Evolutionary conservation across 1,140 invertebrate genomes (phyloP), one percentile per base, ranked within the genome.

Genomic region (Drosophila nebulosa): DNA sequence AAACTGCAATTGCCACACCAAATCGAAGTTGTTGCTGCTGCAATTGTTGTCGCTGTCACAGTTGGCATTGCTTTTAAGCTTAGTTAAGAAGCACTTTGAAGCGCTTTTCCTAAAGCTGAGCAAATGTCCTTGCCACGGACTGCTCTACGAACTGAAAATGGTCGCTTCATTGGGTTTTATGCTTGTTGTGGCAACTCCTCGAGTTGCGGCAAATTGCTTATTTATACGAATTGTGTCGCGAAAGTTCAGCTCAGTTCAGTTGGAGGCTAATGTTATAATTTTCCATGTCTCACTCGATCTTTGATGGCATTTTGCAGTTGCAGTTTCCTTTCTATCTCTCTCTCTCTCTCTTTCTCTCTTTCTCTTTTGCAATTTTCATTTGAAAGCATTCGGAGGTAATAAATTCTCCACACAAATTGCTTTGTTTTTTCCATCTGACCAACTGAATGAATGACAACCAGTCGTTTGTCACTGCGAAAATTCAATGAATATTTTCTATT

Each of bases 381-480:
- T 57, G 58, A 69, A 62, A 64, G 53, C 24, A 27, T 30, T 27
- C 18, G 52, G 62, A 21, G 70, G 50, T 56, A 60, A 81, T 86
- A 78, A 79, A 79, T 84, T 85, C 73, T 51, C 62, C 14, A 21
- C 46, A 60, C 22, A 80, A 66, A 61, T 63, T n/a, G 30, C 24
- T 60, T 70, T 52, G 58, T 32, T 71, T 64, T 69, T 32, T 14
- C 18, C 52, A 46, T 39, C 32, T 73, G 55, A 24, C 14, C n/a
- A 58, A 63, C 39, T 30, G 64, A 27, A 64, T 75, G 70, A 81
- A 64, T 71, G 81, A 88, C 78, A 81, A 69, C 53, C 67, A 74
- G 74, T 74, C 83, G 74, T 78, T 81, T 78, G 83, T 86, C 79
- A 81, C 83, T 86, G 71, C 53, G 52, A 86, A 86, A 86, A 85